Evolutionary conservation across 1,140 invertebrate species (phyloP), one percentile per base, ranked within the genome.

Genomic region (Tenebrio molitor): DNA sequence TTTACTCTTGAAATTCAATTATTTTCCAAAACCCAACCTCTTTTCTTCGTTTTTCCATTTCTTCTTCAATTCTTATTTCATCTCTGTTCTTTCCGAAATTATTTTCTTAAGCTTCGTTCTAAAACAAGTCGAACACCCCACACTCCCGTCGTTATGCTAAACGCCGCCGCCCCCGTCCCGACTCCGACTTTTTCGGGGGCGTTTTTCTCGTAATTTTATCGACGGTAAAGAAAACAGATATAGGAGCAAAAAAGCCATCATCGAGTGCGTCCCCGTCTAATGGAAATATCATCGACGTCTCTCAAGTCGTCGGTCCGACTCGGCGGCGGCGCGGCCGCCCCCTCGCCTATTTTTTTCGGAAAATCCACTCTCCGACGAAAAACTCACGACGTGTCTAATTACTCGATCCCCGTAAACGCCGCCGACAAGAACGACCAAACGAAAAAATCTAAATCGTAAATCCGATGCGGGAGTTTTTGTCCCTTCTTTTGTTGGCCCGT

Each of bases 391-490:
- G 19, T 19, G 44, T 50, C 44, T 50, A 19, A 50, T 21, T 50
- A 17, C 44, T n/a, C 36, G 25, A 6, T 17, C 16, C 21, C 17
- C 23, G 50, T 15, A 29, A 14, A 14, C 14, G n/a, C 10, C 23
- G 14, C 23, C 23, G 29, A 58, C 29, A 29, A 29, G 25, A 29
- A 29, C 8, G 25, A 29, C 3, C 25, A 58, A 29, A 29, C 8
- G 25, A 29, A 29, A 58, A 58, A 58, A 58, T 58, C 19, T 3
- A 29, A 58, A 29, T 8, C 50, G 15, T 58, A 58, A 58, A 58
- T 58, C 23, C 16, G 8, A 29, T 8, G 44, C 12, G 50, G n/a
- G 12, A 3, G 50, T 15, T 29, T 58, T 58, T 29, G 46, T 12
- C 10, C 7, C 7, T 8, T 53, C 1, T 23, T 25, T 53, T 50